Base-by-base conservation (phyloP, 1,140 invertebrate species). In the Scaptomyza montana region DNA sequence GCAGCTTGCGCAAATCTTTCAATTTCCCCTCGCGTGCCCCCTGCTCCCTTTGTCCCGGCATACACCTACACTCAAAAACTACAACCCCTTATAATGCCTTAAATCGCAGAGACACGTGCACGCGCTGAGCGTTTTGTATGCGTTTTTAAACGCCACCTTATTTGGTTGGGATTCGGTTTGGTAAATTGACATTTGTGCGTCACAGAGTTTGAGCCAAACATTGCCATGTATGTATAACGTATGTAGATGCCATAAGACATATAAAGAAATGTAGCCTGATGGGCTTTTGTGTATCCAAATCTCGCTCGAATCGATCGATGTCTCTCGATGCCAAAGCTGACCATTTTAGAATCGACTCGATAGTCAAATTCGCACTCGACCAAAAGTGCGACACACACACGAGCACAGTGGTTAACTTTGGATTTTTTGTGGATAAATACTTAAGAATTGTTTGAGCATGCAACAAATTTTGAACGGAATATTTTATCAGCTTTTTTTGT, bases 111-210 rank as follows among this genome's bases (percentile, higher is more conserved):
- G 54, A 72, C 80, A 85, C 80, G 80, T 84, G 80, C 60, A 25
- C 21, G 21, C 21, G 21, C 21, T 25, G 21, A 25, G 78, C 67
- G 67, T 74, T 81, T 78, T 67, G 49, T 51, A 71, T 47, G 74
- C 71, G 59, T 46, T 75, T 81, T 71, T 47, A 82, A 82, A 78
- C 80, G 67, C 67, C 63, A 62, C 80, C 80, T 51, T 85, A 84
- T 84, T 85, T 80, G 80, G 76, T 39, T 39, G 7, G 7, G 53
- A 62, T 41, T 74, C 46, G 5, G 56, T 61, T 75, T 64, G 74
- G 57, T 39, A 46, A 55, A 57, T 62, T 60, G 62, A 53, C 53
- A 81, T 63, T 49, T 66, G 56, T 77, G 76, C 74, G 76, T 78
- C 74, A 78, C 53, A 39, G 47, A 63, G 66, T 55, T 63, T 51